Evolutionary conservation across 2,113 vertebrate species (phyloP).

Genomic region (Cyprinodon brontotheroides): DNA sequence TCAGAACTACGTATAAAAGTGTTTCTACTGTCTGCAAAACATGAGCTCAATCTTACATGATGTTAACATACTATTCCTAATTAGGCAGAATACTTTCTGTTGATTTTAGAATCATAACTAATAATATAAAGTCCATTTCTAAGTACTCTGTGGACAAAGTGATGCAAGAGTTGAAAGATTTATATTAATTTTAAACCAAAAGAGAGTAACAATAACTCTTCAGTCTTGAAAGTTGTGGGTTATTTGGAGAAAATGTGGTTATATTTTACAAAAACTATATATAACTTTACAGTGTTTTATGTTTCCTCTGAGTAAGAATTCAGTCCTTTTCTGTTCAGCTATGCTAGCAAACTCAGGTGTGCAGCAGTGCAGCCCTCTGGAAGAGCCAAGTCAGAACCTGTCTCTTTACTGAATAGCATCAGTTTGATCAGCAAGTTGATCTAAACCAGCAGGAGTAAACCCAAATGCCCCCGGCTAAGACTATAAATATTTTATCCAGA

Average conservation of each 20-base stretch:
- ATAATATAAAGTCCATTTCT: too few relatives aligned
- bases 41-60: too few relatives aligned
- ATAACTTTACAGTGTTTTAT: neutral
- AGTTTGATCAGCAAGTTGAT: slow-evolving; percentile 35
- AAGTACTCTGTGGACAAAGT: too few relatives aligned
- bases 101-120: too few relatives aligned
- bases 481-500: slow-evolving; percentile 71
- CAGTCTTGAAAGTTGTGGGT: neutral
- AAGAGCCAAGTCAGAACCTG: neutral
- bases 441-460: slow-evolving; percentile 55
- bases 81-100: too few relatives aligned
- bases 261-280: rapidly evolving
- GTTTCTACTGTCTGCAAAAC: too few relatives aligned
- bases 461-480: slow-evolving; percentile 37
- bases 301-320: neutral
- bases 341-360: neutral
- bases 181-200: neutral
- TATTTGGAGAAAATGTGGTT: neutral
- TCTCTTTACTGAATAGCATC: slow-evolving; percentile 8
- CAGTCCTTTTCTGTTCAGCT: neutral
- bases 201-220: neutral
- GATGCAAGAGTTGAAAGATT: neutral
- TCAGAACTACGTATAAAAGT: too few relatives aligned
- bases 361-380: neutral
- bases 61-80: too few relatives aligned